Base-by-base conservation (phyloP, 2,888 invertebrate genomes). In the Omphaloscelis lunosa region DNA sequence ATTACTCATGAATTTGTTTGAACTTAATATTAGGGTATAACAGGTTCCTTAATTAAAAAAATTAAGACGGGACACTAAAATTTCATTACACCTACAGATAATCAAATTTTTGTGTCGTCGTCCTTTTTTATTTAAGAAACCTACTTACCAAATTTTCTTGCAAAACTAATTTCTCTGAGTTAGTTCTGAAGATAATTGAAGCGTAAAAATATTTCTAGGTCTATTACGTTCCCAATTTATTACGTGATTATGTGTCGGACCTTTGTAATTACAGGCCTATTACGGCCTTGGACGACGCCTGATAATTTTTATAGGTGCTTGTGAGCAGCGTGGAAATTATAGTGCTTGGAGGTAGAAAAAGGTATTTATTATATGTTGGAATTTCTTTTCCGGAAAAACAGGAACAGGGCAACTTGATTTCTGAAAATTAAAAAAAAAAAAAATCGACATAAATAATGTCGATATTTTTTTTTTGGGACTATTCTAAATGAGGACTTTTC, bases 231-330 rank as follows among this genome's bases (percentile, higher is more conserved):
- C 27, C 20, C 20, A 51, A 77, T 77, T 77, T 77, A 77, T 63
- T 41, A 77, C 69, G 48, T 77, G 29, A 69, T 77, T 77, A 77
- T 63, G 62, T 77, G 56, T 63, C n/a, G 15, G 77, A 29, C 29
- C 27, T 8, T 48, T 77, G 69, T 77, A 77, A 69, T 77, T 77
- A 77, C 69, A 56, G 77, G 9, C 15, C 29, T 68, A 20, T 69
- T 77, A 77, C 15, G 48, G 17, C 62, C 45, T 77, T 48, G 56
- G 56, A 15, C 62, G n/a, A 39, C 11, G 39, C 48, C 78, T 58
- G 56, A 69, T 77, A 69, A 56, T 48, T 77, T 77, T 77, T 77
- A 68, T 69, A 77, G 45, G 53, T 45, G 12, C 20, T 61, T 77
- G 20, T 27, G 69, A 69, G 53, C 15, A 56, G 39, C n/a, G 39